Base-by-base conservation (phyloP, 2,113 vertebrate species). In the Mohoua ochrocephala region DNA sequence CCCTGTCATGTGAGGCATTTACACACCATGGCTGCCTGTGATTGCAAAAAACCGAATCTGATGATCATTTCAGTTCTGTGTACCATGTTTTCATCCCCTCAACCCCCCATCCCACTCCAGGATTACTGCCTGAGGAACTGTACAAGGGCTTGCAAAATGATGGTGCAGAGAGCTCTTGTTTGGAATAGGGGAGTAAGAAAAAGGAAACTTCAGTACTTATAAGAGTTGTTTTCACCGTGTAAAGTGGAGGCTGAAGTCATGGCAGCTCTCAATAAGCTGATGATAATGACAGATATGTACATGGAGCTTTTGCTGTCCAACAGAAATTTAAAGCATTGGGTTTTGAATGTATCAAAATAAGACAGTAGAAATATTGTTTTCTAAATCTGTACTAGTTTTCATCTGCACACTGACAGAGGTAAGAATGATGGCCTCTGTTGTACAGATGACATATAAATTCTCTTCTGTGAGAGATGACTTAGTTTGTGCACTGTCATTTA, bases 101-200 rank as follows among this genome's bases (percentile, higher is more conserved):
- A 3, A 4, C 10, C 13, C 11, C 11, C 7, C 17, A 5, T 2
- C 7, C 13, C 10, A 0, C 9, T 16, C 2, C 5, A 37, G 17
- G 30, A 47, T 41, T 87, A 33, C 11, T 76, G 15, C 12, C 20
- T 52, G 24, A 53, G 20, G 31, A 75, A 37, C 10, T 71, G 35
- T 39, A 75, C 6, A 9, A 31, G 20, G 13, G 7, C 10, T 49
- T 81, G 28, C 15, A 78, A 91, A 93, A 86, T 13, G 24, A 52
- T 70, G 8, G 8, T 63, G 15, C 21, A 65, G 45, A 64, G 11
- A 77, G 5, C 3, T 84, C n/a, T 71, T 3, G 1, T 33, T 76
- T 24, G 26, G 14, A 73, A 47, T 17, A 52, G 7, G 13, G 64
- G 2, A 30, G 11, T 56, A 39, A 83, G 28, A 31, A 89, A 85